phyloP scores from a whole-genome alignment of 2,888 invertebrate species.

The Agrotis ipsilon region DNA sequence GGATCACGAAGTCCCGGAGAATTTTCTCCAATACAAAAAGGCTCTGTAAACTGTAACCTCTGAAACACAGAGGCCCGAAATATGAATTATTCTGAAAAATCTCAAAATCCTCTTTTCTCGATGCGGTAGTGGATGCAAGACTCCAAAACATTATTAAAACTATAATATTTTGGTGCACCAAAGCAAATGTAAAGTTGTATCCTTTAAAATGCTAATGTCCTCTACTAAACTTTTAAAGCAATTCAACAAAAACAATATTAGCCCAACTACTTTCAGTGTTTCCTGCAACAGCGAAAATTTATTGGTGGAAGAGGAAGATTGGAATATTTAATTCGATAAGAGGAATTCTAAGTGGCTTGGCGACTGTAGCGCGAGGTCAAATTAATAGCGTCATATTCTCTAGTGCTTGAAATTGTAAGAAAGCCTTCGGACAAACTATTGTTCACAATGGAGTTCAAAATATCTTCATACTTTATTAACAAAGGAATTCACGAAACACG shows the following conservation, averaged over 20 bases:
- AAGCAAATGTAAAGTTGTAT: neutral
- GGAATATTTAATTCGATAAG: slow-evolving; percentile 64
- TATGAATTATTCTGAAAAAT: too few relatives aligned
- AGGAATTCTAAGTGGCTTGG: slow-evolving; percentile 62
- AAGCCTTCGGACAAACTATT: slow-evolving; percentile 48
- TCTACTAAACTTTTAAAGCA: neutral
- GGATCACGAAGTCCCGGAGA: too few relatives aligned
- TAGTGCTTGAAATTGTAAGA: slow-evolving; percentile 44
- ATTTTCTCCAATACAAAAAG: too few relatives aligned
- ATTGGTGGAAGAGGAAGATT: slow-evolving; percentile 52
- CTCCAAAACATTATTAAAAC: too few relatives aligned
- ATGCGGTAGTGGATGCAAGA: too few relatives aligned
- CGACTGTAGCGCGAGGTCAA: slow-evolving; percentile 55
- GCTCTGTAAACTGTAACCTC: too few relatives aligned
- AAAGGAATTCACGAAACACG: slow-evolving; percentile 19
- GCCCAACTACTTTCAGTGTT: slow-evolving; percentile 36
- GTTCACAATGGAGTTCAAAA: slow-evolving; percentile 34
- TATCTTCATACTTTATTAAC: slow-evolving; percentile 34
- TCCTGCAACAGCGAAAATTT: slow-evolving; percentile 50
- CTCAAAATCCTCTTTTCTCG: too few relatives aligned
- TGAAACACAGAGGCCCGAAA: too few relatives aligned
- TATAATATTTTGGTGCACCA: neutral
- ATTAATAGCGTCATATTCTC: slow-evolving; percentile 54
- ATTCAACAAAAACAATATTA: slow-evolving; percentile 37
- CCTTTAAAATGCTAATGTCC: neutral